These are phyloP conservation scores for Rhea pennata DNA, from an alignment of 2,113 vertebrate genomes.

Conservation along the genomic window DNA sequence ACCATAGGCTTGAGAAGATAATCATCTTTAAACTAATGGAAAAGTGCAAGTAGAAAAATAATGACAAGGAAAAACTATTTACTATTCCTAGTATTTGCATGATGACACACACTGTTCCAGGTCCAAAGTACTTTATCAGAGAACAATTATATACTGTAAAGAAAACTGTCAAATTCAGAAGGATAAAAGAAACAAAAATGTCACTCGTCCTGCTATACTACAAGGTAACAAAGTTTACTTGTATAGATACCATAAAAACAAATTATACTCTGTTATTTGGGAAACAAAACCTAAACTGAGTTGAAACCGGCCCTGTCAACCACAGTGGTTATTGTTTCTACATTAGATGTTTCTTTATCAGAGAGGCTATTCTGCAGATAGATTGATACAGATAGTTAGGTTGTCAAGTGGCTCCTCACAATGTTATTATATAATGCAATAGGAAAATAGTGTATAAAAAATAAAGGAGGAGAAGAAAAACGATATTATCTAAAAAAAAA, in stretches of 20 bases:
- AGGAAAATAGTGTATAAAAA: neutral
- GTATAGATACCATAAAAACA: neutral
- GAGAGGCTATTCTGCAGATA: neutral
- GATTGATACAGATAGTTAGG: neutral
- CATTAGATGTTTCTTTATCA: neutral
- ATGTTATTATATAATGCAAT: neutral
- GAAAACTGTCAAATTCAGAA: neutral
- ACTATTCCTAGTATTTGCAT: neutral
- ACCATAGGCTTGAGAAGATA: neutral
- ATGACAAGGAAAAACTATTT: neutral
- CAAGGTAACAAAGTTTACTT: neutral
- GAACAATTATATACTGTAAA: neutral
- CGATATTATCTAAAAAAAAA: neutral
- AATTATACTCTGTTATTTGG: neutral
- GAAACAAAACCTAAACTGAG: neutral
- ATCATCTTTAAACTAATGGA: neutral
- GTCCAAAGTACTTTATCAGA: neutral
- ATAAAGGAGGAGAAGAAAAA: neutral
- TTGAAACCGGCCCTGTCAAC: neutral
- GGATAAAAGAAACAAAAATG: neutral
- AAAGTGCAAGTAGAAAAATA: neutral
- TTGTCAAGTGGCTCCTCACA: neutral
- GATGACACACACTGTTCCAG: fast-evolving
- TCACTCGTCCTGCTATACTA: neutral
- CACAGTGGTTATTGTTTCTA: neutral